A percentile compares a stretch with the other conserved stretches of the same genome.
These are phyloP conservation scores for Ivindomyrus marchei DNA, from an alignment of 2,113 vertebrate genomes.

Conservation along the genomic window DNA sequence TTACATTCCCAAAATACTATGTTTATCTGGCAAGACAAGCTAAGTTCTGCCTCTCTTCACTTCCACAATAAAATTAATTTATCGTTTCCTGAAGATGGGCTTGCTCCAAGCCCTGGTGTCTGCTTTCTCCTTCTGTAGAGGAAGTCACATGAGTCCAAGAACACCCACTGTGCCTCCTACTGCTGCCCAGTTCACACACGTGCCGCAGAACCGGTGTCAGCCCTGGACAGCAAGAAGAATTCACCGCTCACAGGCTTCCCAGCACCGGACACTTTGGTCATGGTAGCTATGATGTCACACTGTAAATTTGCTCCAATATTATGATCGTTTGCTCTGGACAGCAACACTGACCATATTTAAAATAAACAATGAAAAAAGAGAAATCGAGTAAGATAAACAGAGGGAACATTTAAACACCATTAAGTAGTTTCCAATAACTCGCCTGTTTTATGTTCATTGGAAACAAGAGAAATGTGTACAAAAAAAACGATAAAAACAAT, in stretches of 20 bases:
- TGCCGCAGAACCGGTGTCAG: constrained; percentile 18
- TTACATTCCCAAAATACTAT: not conserved
- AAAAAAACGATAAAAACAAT: not conserved
- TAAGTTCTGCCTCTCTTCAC: constrained; percentile 8
- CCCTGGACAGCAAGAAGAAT: constrained; percentile 20
- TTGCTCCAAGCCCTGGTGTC: constrained; percentile 29
- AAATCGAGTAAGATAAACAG: not conserved
- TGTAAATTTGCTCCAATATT: not conserved
- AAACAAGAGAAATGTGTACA: not conserved
- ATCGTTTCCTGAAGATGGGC: constrained; percentile 33
- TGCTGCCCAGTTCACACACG: constrained; percentile 30
- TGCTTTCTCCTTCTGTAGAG: constrained; percentile 35
- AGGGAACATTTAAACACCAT: not conserved
- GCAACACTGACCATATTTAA: not conserved
- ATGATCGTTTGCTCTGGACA: not conserved
- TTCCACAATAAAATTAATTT: constrained; percentile 36
- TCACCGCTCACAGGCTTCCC: constrained; percentile 15
- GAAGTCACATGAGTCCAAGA: constrained; percentile 40
- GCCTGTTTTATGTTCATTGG: not conserved
- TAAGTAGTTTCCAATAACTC: not conserved
- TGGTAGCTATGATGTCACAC: constrained; percentile 1
- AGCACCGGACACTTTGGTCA: not conserved
- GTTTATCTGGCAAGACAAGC: constrained; percentile 9
- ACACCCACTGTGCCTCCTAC: constrained; percentile 39
- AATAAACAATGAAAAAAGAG: not conserved